Evolutionary conservation across 2,797 vertebrate genomes (phyloP), one percentile per base, ranked within the genome.

Genomic region (Sebastes kiyomatsui): DNA sequence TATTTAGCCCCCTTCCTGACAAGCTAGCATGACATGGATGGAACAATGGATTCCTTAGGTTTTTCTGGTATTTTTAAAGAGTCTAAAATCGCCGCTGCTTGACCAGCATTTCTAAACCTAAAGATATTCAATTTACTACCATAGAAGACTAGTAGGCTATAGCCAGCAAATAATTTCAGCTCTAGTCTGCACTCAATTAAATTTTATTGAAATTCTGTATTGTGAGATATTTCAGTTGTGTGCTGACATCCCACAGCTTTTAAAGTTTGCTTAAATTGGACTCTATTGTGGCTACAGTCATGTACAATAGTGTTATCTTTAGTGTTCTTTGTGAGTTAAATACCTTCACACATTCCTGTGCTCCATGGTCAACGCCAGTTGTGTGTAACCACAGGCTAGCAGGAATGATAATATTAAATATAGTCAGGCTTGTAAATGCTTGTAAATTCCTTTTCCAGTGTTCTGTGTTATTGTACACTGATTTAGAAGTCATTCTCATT

Each of bases 361-460:
- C 27, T 38, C 2, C 52, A 7, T 33, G 0, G 28, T 59, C 35
- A 58, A 6, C 4, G 30, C 16, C 3, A 49, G 49, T 32, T 54
- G 33, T 80, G 30, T 74, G 30, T 65, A 52, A 72, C 49, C 32
- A 20, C 30, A 52, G 72, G 72, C 61, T n/a, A 32, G 49, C 16
- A 75, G 23, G 46, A 72, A 54, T 54, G n/a, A 77, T 69, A 71
- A 72, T 7, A 74, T 77, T 69, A 54, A 55, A 79, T 52, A 30
- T 12, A 9, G 49, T 9, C 9, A 4, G 46, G 11, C 23, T 55
- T 74, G 33, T 11, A 68, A 84, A 2, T 42, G 6, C 32, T n/a
- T n/a, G n/a, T n/a, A n/a, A n/a, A n/a, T n/a, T n/a, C n/a, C n/a
- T n/a, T n/a, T n/a, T n/a, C n/a, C n/a, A n/a, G n/a, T n/a, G n/a